Evolutionary conservation across 2,113 vertebrate species (phyloP), one percentile per base, ranked within the genome.

Genomic region (Podarcis muralis): DNA sequence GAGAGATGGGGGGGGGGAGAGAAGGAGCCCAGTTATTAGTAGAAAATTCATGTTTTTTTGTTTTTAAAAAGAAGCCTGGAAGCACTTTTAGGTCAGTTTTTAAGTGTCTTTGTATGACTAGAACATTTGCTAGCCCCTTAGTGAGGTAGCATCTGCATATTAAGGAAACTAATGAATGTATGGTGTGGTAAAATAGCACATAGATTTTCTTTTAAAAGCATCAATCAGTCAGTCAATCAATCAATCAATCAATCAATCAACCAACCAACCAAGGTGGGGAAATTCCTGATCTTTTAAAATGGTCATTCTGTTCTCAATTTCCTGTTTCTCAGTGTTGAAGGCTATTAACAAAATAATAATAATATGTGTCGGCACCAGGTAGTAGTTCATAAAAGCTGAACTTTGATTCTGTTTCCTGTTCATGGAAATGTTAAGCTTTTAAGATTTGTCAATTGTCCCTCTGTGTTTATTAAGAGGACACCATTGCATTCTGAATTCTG

Each of bases 361-460:
- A 90, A 87, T 81, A 35, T 92, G 91, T 94, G 82, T 81, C 90
- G 86, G 22, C 72, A 81, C 23, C 89, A 3, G 0, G 40, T 90
- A 83, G 69, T 35, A 72, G 65, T 76, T 87, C 84, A 5, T 68
- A 69, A 80, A 30, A 88, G 87, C 81, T 13, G 75, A 75, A 88
- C 1, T 2, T 62, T 59, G 83, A 68, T 53, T 86, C 37, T 90
- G 81, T 91, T 92, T 96, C 89, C 85, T 93, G 83, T 84, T 94
- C 43, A 92, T 90, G 86, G 69, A 92, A 94, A 92, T 93, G 59
- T 25, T 88, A 69, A 92, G 15, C 43, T 90, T 92, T 81, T 91
- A 75, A 83, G 91, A 92, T 88, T 89, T 80, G 89, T 84, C 0
- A 90, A 15, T 90, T 62, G 71, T 1, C 35, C 15, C 2, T 3